phyloP scores from a whole-genome alignment of 23 tunicate species.

The Phallusia fumigata region DNA sequence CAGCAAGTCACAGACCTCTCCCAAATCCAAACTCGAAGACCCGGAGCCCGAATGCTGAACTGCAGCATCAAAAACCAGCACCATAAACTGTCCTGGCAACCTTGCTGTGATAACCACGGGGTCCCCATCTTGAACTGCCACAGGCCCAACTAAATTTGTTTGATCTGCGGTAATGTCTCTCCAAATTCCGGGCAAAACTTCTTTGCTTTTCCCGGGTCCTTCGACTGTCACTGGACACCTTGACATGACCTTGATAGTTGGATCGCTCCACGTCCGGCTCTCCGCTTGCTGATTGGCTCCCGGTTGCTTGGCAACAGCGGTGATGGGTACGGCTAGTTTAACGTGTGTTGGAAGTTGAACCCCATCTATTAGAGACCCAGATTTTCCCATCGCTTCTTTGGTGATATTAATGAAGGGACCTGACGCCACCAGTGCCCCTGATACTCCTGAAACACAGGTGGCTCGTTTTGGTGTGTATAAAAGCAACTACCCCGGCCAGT shows the following conservation, averaged over 20 bases:
- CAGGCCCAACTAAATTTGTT: slow-evolving; percentile 4
- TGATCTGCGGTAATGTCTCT: slow-evolving; percentile 35
- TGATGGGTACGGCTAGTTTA: slow-evolving; percentile 40
- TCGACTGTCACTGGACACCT: slow-evolving; percentile 7
- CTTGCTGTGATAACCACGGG: slow-evolving; percentile 26
- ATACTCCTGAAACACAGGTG: slow-evolving; percentile 22
- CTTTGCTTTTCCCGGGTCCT: background rate
- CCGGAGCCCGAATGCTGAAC: background rate
- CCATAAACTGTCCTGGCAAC: slow-evolving; percentile 54
- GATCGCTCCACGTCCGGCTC: slow-evolving; percentile 5
- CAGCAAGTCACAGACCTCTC: slow-evolving; percentile 32
- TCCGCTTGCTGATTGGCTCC: background rate
- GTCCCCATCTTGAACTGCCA: slow-evolving; percentile 22
- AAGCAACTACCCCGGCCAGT: too few relatives aligned
- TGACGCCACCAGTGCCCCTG: slow-evolving; percentile 51
- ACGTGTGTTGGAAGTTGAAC: slow-evolving; percentile 44
- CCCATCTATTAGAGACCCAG: slow-evolving; percentile 47
- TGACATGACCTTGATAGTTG: slow-evolving; percentile 39
- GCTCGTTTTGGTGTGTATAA: too few relatives aligned
- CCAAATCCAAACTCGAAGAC: slow-evolving; percentile 16
- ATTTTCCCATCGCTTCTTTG: slow-evolving; percentile 63
- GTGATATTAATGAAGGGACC: slow-evolving; percentile 63
- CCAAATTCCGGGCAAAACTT: slow-evolving; percentile 26
- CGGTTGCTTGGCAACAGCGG: slow-evolving; percentile 18
- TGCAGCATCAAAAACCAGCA: slow-evolving; percentile 50